Percentiles rank a stretch among this genome's conserved stretches.
phyloP scores from a whole-genome alignment of 2,113 vertebrate species.

The Canis aureus region DNA sequence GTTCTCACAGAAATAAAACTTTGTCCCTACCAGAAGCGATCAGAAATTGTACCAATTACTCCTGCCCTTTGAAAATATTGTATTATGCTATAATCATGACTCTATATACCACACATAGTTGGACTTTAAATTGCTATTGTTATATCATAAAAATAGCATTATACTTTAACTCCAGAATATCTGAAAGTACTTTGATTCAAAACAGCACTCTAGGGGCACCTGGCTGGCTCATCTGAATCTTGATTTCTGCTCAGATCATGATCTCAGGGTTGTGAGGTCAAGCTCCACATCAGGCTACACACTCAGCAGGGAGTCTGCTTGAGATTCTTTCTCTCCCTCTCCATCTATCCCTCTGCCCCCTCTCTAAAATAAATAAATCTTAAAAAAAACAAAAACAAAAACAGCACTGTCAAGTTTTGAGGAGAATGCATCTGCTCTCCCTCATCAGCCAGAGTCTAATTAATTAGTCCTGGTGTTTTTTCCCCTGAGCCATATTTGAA shows the following conservation, averaged over 20 bases:
- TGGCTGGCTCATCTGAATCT: background rate
- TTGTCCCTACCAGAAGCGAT: conserved; percentile 40
- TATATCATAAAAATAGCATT: conserved; percentile 24
- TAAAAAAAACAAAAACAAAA: background rate
- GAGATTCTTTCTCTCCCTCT: background rate
- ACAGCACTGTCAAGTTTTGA: background rate
- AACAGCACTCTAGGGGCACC: background rate
- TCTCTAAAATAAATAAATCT: background rate
- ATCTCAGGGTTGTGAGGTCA: background rate
- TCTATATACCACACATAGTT: background rate
- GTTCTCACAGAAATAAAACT: conserved; percentile 31
- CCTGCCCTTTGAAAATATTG: conserved; percentile 50
- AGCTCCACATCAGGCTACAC: background rate
- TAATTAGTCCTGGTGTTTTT: conserved; percentile 33
- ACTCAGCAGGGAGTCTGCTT: background rate
- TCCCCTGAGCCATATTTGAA: conserved; percentile 55
- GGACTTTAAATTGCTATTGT: conserved; percentile 15
- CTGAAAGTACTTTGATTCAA: background rate
- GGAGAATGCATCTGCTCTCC: background rate
- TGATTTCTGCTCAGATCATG: background rate
- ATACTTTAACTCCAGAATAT: conserved; percentile 1
- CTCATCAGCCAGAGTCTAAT: conserved; percentile 43
- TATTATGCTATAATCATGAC: conserved; percentile 47
- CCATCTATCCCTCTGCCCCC: background rate
- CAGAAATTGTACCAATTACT: conserved; percentile 50